Evolutionary conservation across 2,888 invertebrate genomes (phyloP), one percentile per base, ranked within the genome.

Genomic region (Perdita meconis): DNA sequence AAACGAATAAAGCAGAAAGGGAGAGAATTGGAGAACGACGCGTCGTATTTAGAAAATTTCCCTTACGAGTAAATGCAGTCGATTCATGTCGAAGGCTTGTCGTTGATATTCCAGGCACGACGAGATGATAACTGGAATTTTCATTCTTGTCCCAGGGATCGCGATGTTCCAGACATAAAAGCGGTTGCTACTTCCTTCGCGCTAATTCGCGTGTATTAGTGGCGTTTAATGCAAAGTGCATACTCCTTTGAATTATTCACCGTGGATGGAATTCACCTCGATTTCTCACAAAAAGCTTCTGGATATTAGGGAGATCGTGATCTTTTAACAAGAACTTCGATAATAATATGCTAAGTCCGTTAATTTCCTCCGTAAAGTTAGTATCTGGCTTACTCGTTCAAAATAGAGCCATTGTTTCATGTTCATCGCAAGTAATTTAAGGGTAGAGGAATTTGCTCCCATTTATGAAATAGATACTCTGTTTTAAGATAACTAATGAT

Each of bases 41-140:
- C 19, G 26, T 63, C 51, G 60, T 51, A 65, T 77, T 74, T 53
- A 44, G 44, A 56, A 40, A 42, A 59, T 56, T 34, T 34, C 16
- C 47, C 42, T 13, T 40, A 16, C 30, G 55, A 10, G 8, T 26
- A 4, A 13, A 13, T n/a, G 13, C 36, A 16, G 24, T 40, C 61
- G 59, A 74, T 68, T 51, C 24, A 34, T 44, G 68, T 60, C 55
- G 44, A 36, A n/a, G 34, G 16, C 36, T 67, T 30, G 67, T 16
- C n/a, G 36, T 47, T 40, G 60, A 53, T 60, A 77, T 78, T 78
- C 64, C 36, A 50, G 3, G 50, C 64, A 65, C 67, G 51, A 36
- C n/a, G 36, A 34, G 22, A 24, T 44, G 72, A 72, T 56, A 40
- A 38, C 22, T 26, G 64, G 74, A 79, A 74, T 70, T 74, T 68